Percentiles rank a stretch among this genome's conserved stretches.
Conservation (phyloP, 1,140 invertebrate species). For the Drosophila repletoides region DNA sequence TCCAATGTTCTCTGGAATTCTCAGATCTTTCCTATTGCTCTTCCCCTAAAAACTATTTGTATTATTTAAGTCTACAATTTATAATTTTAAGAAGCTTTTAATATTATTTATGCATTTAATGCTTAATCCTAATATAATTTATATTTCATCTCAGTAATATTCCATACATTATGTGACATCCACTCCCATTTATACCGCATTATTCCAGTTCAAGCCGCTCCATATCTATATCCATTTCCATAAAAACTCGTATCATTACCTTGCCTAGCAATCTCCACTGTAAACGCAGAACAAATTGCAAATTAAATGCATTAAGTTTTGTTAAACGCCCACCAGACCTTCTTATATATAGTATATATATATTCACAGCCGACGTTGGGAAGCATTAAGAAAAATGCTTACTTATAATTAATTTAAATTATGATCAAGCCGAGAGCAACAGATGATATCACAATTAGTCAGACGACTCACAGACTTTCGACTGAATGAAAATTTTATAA, state of each 20-base stretch:
- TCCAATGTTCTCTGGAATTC: too few species aligned
- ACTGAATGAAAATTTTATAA: constrained; percentile 16
- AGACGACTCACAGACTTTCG: constrained; percentile 25
- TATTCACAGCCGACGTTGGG: background rate
- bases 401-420: constrained; percentile 73
- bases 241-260: constrained; percentile 1
- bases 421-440: constrained; percentile 37
- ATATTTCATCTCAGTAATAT: background rate
- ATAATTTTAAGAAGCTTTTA: too few species aligned
- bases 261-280: constrained; percentile 18
- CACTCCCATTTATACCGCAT: background rate
- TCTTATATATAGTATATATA: constrained; percentile 28
- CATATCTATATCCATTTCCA: background rate
- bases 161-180: background rate
- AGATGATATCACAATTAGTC: constrained; percentile 71
- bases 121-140: too few species aligned
- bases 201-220: constrained; percentile 6
- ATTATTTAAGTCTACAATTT: too few species aligned
- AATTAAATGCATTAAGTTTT: constrained; percentile 42
- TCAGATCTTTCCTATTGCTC: too few species aligned
- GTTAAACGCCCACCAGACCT: constrained; percentile 45
- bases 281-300: constrained; percentile 21
- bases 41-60: too few species aligned
- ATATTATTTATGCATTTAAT: too few species aligned
- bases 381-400: constrained; percentile 24